Evolutionary conservation across 1,140 invertebrate genomes (phyloP), one percentile per base, ranked within the genome.

Genomic region (Planococcus citri): DNA sequence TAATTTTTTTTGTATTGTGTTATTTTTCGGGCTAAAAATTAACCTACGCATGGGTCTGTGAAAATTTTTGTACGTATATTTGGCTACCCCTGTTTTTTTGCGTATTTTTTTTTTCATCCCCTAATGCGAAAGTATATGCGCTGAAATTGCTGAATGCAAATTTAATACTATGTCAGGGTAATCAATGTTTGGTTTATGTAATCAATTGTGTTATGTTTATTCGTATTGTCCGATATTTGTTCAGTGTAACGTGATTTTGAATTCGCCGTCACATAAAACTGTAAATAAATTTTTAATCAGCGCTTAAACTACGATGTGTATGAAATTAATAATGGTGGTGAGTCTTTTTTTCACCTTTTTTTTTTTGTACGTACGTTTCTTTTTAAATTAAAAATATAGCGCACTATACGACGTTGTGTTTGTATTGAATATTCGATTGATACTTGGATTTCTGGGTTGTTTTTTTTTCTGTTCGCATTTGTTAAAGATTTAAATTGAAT

Each of bases 141-240:
- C 41, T 51, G n/a, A 51, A 51, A 14, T 51, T 17, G 41, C 41
- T 17, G 3, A 9, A 51, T 51, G 41, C 41, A 51, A 51, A 51
- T 51, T 51, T 51, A 51, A 51, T 51, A 17, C 41, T 4, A 51
- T 20, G 41, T 51, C 41, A 20, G n/a, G 41, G 41, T 51, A 51
- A 51, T 51, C 41, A 51, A 51, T 51, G 41, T 51, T 51, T 51
- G 41, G 41, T 51, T 51, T 51, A 51, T 51, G 41, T 51, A 51
- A 51, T 51, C 41, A 51, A 51, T 51, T 51, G 41, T 51, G 41
- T 51, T 51, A 51, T 51, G 41, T 51, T 51, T 51, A 51, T 51
- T 51, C 41, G 41, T 51, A 51, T 51, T 51, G 41, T 51, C 41
- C 41, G 41, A 51, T 51, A 51, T 51, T 51, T 51, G 41, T 51